Evolutionary conservation across 2,797 vertebrate genomes (phyloP).

Genomic region (Tapirus indicus): DNA sequence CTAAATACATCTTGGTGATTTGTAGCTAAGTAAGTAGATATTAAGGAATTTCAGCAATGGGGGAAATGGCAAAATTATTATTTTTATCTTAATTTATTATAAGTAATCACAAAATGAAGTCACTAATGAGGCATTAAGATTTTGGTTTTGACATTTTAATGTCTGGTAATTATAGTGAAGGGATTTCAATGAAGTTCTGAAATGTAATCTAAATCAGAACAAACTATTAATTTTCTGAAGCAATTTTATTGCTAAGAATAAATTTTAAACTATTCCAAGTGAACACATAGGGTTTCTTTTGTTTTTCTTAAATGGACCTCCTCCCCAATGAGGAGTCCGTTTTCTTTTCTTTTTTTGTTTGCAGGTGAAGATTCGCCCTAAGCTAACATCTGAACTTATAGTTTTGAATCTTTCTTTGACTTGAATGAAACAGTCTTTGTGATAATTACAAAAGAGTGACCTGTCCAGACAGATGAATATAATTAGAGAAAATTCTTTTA

Average conservation of each 20-base stretch:
- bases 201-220: background rate
- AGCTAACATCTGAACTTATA: background rate
- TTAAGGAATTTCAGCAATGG: background rate
- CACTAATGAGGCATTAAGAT: background rate
- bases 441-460: background rate
- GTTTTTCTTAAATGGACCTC: too few relatives aligned
- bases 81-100: slow-evolving; percentile 75
- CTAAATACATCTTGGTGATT: background rate
- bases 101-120: slow-evolving; percentile 68
- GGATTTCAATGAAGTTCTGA: background rate
- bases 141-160: slow-evolving; percentile 55
- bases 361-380: too few relatives aligned
- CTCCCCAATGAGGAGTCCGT: too few relatives aligned
- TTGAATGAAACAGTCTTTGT: background rate
- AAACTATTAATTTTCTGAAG: background rate
- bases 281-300: background rate
- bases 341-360: too few relatives aligned
- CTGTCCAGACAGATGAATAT: background rate
- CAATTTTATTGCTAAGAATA: background rate
- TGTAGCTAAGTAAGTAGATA: background rate
- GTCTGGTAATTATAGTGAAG: slow-evolving; percentile 12
- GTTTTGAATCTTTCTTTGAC: background rate
- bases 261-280: background rate
- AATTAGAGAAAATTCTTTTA: background rate
- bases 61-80: slow-evolving; percentile 61